Evolutionary conservation across 2,113 vertebrate genomes (phyloP), one percentile per base, ranked within the genome.

Genomic region (Smithornis capensis): DNA sequence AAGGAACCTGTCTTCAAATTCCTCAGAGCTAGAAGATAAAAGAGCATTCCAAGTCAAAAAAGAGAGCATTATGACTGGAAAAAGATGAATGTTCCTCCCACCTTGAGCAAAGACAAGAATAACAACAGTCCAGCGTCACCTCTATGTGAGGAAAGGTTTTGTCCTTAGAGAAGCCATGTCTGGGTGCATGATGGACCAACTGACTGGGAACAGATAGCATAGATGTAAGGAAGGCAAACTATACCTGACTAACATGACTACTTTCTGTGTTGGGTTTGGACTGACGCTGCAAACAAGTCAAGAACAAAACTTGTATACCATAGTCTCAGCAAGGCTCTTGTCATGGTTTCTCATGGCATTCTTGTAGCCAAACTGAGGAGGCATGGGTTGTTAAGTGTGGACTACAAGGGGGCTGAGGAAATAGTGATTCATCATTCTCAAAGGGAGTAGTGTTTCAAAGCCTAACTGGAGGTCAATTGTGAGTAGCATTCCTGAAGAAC

Each of bases 111-210:
- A 79, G 17, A 2, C 19, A 78, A 81, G 49, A 69, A 85, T 29
- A 33, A 24, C 14, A 74, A 7, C 12, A 40, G 28, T 12, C 6
- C 24, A 38, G 14, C 28, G 16, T 89, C 3, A 13, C 4, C 3
- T 79, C 50, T 33, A 14, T 79, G 56, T 8, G 16, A 10, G 53
- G n/a, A 75, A 57, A 49, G 29, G 3, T 44, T 35, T 16, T 16
- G n/a, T 65, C 35, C 44, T 88, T 60, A 35, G 19, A 42, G 55
- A 74, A 92, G 29, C 5, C 13, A n/a, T 2, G 5, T 87, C 19
- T 27, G 16, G 8, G 8, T 29, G 25, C 1, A 0, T 6, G 21
- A 29, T 29, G 69, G 35, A 15, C 24, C 24, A 52, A 22, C 19
- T 49, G 10, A 10, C 28, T 76, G 19, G 42, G 24, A 37, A 19